These are phyloP conservation scores for Melipona beecheii DNA, from an alignment of 2,888 invertebrate genomes.

Conservation along the genomic window DNA sequence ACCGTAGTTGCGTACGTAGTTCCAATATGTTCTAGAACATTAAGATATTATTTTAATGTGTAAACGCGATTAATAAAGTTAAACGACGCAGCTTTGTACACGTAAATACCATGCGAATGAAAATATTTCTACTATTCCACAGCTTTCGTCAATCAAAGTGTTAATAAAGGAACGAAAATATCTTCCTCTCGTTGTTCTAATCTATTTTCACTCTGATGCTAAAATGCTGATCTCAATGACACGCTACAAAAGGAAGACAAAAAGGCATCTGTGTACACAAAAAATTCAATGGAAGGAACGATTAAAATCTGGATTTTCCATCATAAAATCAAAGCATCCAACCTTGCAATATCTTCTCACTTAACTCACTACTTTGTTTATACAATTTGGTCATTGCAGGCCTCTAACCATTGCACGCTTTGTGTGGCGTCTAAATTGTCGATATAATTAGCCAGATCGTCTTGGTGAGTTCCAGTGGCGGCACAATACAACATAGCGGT, in stretches of 20 bases:
- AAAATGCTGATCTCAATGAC: neutral
- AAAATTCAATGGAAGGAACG: conserved; percentile 5
- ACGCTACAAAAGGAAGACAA: neutral
- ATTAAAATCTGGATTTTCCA: neutral
- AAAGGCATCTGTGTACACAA: neutral
- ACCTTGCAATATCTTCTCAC: neutral
- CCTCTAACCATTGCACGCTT: conserved; percentile 76
- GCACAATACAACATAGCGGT: conserved; percentile 81
- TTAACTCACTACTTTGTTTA: conserved; percentile 4
- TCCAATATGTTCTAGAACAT: conserved; percentile 13
- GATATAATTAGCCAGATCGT: conserved; percentile 78
- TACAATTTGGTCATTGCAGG: conserved; percentile 50
- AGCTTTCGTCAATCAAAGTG: neutral
- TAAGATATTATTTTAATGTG: conserved; percentile 30
- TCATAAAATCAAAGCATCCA: neutral
- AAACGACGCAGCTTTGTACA: neutral
- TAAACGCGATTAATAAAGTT: neutral
- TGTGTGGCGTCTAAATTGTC: conserved; percentile 75
- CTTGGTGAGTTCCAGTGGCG: conserved; percentile 78
- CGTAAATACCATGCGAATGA: neutral
- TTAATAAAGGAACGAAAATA: conserved; percentile 21
- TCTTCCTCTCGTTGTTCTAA: neutral
- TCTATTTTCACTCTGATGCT: neutral
- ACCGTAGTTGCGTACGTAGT: neutral
- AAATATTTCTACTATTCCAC: conserved; percentile 15